These are phyloP conservation scores for Tiliacea citrago DNA, from an alignment of 2,888 invertebrate species.

Conservation along the genomic window DNA sequence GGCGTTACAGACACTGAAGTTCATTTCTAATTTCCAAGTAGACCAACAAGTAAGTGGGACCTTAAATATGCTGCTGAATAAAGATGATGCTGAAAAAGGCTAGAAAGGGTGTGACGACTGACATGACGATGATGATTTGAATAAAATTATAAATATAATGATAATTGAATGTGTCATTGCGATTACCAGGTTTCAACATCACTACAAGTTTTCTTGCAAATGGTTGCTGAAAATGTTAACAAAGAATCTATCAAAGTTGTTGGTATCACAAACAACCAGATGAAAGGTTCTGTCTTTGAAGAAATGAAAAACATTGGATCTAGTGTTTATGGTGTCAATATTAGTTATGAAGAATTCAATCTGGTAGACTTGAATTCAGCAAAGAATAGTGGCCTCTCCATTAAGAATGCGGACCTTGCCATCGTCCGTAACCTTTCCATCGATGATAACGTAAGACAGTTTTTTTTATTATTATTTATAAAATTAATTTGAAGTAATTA, in stretches of 20 bases:
- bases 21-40: constrained; percentile 54
- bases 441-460: constrained; percentile 57
- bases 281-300: constrained; percentile 49
- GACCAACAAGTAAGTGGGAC: constrained; percentile 62
- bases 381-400: constrained; percentile 10
- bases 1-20: constrained; percentile 56
- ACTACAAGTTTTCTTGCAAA: constrained; percentile 68
- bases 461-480: not conserved
- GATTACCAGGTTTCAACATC: constrained; percentile 60
- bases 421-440: constrained; percentile 61
- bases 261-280: constrained; percentile 50
- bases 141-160: not conserved
- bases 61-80: not conserved
- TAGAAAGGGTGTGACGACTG: not conserved
- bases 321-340: constrained; percentile 45
- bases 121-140: not conserved
- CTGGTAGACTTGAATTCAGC: constrained; percentile 15
- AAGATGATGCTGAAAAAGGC: not conserved
- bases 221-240: constrained; percentile 70
- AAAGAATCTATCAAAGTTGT: constrained; percentile 61
- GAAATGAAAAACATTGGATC: constrained; percentile 54
- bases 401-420: constrained; percentile 57
- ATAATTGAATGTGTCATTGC: not conserved
- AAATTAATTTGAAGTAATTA: not conserved
- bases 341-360: constrained; percentile 56